Conservation (phyloP, 2,113 vertebrate species). For the Tachysurus vachellii region DNA sequence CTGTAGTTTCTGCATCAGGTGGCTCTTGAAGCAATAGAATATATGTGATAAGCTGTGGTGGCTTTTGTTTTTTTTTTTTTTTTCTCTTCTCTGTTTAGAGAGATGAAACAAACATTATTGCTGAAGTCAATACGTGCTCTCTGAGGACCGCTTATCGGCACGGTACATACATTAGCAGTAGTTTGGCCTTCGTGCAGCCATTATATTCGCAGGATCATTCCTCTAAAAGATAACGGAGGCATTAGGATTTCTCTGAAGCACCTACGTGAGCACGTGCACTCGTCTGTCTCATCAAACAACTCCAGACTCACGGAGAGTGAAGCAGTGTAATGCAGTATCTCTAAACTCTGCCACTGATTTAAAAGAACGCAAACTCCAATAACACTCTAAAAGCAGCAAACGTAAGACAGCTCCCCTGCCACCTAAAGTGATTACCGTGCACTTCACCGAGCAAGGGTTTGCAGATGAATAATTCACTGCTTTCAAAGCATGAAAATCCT, state of each 20-base stretch:
- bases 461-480: conserved; percentile 49
- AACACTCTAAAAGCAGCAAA: conserved; percentile 49
- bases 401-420: conserved; percentile 44
- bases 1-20: conserved; percentile 32
- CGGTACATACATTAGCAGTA: conserved; percentile 39
- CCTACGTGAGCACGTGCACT: conserved; percentile 30
- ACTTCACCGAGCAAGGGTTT: conserved; percentile 39
- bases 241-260: conserved; percentile 44
- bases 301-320: conserved; percentile 37
- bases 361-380: conserved; percentile 51
- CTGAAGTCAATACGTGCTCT: conserved; percentile 38
- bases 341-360: conserved; percentile 47
- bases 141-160: conserved; percentile 36
- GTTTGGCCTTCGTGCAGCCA: conserved; percentile 40
- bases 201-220: conserved; percentile 47
- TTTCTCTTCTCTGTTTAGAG: neutral
- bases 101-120: conserved; percentile 36
- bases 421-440: conserved; percentile 51
- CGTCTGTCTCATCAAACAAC: conserved; percentile 49
- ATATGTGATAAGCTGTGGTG: conserved; percentile 2
- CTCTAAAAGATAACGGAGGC: conserved; percentile 47
- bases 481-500: conserved; percentile 51
- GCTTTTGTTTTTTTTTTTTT: neutral
- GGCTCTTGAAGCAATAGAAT: conserved; percentile 6
- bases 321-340: conserved; percentile 52